Conservation (phyloP, 2,797 vertebrate genomes). For the Sebastes kiyomatsui region DNA sequence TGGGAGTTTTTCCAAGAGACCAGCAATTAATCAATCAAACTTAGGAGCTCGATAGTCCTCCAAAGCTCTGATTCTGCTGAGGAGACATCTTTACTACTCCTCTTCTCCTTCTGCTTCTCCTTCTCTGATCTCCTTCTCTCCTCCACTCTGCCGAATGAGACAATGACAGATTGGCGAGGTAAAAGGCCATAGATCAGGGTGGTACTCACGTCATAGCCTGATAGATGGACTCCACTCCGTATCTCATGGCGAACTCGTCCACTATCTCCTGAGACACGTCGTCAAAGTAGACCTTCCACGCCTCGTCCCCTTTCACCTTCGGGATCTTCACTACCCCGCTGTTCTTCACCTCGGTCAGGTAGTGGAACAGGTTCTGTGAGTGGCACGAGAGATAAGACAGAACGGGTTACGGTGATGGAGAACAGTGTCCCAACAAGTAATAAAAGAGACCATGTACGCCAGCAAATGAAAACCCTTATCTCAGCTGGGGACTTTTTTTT, state of each 20-base stretch:
- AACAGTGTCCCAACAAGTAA: conserved; percentile 9
- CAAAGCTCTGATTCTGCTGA: conserved; percentile 71
- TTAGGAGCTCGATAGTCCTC: conserved; percentile 55
- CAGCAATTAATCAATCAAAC: conserved; percentile 70
- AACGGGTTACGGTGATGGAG: conserved; percentile 25
- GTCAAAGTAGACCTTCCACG: conserved; percentile 98
- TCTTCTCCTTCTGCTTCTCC: conserved; percentile 40
- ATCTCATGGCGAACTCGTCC: conserved; percentile 98
- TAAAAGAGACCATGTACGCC: background rate
- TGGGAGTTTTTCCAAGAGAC: conserved; percentile 55
- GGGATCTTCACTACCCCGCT: conserved; percentile 93
- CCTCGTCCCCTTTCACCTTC: conserved; percentile 94
- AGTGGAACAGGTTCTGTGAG: conserved; percentile 94
- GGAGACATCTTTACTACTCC: conserved; percentile 70
- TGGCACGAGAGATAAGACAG: conserved; percentile 42
- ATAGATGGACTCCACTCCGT: conserved; percentile 97
- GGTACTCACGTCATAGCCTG: conserved; percentile 98
- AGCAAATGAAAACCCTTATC: conserved; percentile 7
- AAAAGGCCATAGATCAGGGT: conserved; percentile 76
- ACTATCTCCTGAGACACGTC: conserved; percentile 97
- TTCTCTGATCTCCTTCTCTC: conserved; percentile 46
- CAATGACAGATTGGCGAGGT: conserved; percentile 67
- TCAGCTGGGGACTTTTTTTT: background rate
- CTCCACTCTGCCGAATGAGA: conserved; percentile 64
- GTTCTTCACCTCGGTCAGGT: conserved; percentile 92